Percentiles rank a stretch among this genome's conserved stretches.
phyloP scores from a whole-genome alignment of 2,113 vertebrate genomes.

The Chloropsis cyanopogon region DNA sequence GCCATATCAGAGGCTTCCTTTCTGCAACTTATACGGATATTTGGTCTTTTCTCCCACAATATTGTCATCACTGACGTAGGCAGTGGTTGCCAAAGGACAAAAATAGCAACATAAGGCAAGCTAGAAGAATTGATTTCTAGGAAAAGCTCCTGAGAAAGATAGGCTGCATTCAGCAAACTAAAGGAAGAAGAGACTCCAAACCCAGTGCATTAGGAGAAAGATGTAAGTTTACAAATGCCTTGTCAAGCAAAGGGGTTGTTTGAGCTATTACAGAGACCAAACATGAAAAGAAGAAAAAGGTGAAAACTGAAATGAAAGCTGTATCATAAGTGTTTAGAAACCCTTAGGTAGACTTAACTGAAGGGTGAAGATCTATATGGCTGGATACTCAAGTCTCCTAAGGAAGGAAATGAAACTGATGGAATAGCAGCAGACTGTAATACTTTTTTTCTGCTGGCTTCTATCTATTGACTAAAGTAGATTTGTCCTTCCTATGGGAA shows the following conservation, averaged over 20 bases:
- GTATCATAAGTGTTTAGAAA: background rate
- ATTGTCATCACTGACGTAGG: background rate
- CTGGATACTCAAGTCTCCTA: background rate
- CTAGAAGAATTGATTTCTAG: background rate
- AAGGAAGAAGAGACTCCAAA: background rate
- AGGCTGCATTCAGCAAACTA: background rate
- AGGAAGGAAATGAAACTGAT: background rate
- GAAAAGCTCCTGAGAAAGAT: background rate
- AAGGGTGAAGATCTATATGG: background rate
- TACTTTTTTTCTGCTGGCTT: background rate
- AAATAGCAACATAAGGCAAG: background rate
- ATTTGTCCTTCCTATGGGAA: background rate
- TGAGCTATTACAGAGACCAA: background rate
- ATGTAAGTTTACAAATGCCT: background rate
- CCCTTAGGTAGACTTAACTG: background rate
- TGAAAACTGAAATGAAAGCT: background rate
- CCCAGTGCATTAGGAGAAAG: background rate
- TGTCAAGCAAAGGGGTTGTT: background rate
- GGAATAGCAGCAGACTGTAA: background rate
- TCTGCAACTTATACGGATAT: background rate
- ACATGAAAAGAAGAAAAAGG: background rate
- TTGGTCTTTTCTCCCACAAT: background rate
- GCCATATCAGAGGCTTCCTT: background rate
- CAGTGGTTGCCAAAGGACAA: background rate
- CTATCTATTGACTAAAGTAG: slow-evolving; percentile 6